A percentile compares a stretch with the other conserved stretches of the same genome.
Conservation (phyloP, 2,113 vertebrate genomes). For the Psettodes erumei region DNA sequence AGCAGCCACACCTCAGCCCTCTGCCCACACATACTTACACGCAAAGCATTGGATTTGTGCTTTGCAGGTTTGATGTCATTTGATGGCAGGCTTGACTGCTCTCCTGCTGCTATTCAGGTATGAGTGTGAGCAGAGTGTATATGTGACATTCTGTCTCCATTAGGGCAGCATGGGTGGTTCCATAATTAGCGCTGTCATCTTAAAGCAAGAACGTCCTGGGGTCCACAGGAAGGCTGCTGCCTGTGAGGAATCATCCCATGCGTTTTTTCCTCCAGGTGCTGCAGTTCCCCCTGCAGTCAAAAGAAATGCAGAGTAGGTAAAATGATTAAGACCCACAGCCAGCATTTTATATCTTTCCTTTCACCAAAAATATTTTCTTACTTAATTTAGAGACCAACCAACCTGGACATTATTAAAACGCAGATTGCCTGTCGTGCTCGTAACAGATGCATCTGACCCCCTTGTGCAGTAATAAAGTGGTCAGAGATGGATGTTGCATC, state of each 20-base stretch:
- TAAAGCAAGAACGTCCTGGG: not conserved
- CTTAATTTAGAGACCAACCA: not conserved
- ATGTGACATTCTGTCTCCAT: not conserved
- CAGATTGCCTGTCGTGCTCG: not conserved
- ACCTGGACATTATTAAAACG: not conserved
- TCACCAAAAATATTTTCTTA: not conserved
- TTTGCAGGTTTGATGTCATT: not conserved
- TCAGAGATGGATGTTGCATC: not conserved
- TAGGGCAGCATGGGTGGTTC: not conserved
- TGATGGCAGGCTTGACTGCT: not conserved
- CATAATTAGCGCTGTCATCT: not conserved
- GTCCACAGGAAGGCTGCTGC: not conserved
- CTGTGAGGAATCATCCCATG: not conserved
- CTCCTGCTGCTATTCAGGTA: not conserved
- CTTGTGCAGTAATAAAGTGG: not conserved
- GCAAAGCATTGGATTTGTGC: not conserved
- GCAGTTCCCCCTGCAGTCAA: not conserved
- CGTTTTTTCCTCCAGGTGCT: not conserved
- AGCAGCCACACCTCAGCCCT: not conserved
- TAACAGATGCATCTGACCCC: not conserved
- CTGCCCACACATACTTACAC: not conserved
- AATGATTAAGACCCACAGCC: not conserved
- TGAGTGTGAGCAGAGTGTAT: not conserved
- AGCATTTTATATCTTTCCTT: not conserved
- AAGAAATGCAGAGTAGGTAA: not conserved